Percentiles rank a stretch among this genome's conserved stretches.
Evolutionary conservation across 2,797 vertebrate genomes (phyloP).

Genomic region (Octomys mimax): DNA sequence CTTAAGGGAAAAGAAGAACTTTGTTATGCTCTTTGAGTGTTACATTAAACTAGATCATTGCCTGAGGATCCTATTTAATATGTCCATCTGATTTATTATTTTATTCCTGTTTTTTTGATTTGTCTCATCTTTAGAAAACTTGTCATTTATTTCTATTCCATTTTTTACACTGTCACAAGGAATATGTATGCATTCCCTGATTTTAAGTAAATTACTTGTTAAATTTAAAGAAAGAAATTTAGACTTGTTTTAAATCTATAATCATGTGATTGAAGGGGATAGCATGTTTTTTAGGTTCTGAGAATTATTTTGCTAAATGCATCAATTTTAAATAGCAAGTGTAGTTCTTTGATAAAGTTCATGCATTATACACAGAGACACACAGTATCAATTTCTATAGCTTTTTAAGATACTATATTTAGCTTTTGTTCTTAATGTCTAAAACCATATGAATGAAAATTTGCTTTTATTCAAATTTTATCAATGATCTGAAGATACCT

Average conservation of each 20-base stretch:
- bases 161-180: constrained; percentile 17
- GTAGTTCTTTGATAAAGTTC: background rate
- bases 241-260: constrained; percentile 38
- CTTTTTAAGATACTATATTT: constrained; percentile 6
- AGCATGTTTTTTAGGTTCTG: background rate
- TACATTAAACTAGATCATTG: constrained; percentile 71
- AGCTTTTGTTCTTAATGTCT: constrained; percentile 12
- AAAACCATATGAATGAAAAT: constrained; percentile 27
- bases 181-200: constrained; percentile 48
- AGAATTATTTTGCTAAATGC: background rate
- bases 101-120: constrained; percentile 69
- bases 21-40: constrained; percentile 76
- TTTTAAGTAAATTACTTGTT: constrained; percentile 17
- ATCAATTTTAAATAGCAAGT: background rate
- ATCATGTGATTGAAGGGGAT: background rate
- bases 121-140: constrained; percentile 67
- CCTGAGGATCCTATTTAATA: constrained; percentile 71
- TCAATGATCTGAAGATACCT: constrained; percentile 9
- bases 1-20: constrained; percentile 75
- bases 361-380: background rate
- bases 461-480: background rate
- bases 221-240: constrained; percentile 49
- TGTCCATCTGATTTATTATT: constrained; percentile 65
- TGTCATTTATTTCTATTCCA: constrained; percentile 64
- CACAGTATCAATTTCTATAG: background rate